phyloP scores from a whole-genome alignment of 2,888 invertebrate genomes.

The Ophonus ardosiacus region DNA sequence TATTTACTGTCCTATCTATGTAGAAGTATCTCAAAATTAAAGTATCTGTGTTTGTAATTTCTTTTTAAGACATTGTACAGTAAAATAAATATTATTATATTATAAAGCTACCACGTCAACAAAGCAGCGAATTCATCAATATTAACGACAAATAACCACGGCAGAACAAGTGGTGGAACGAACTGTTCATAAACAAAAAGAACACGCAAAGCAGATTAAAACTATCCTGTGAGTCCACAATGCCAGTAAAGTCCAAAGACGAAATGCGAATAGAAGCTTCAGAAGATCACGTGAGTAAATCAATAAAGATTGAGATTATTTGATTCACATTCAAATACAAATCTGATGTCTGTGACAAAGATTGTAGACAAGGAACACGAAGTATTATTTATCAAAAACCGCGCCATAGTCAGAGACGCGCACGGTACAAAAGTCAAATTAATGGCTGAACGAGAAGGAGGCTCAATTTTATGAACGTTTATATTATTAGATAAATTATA shows the following conservation, averaged over 20 bases:
- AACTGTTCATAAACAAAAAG: slow-evolving; percentile 5
- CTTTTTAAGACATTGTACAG: too few species aligned
- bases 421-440: slow-evolving; percentile 37
- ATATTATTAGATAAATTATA: too few species aligned
- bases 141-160: slow-evolving; percentile 12
- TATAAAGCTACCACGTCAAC: too few species aligned
- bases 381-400: slow-evolving; percentile 19
- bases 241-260: slow-evolving; percentile 24
- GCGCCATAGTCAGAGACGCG: slow-evolving; percentile 6
- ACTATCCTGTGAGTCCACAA: slow-evolving; percentile 25
- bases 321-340: slow-evolving; percentile 20
- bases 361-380: slow-evolving; percentile 38
- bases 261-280: slow-evolving; percentile 36
- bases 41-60: too few species aligned
- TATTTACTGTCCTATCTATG: too few species aligned
- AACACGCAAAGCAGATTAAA: slow-evolving; percentile 8
- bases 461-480: too few species aligned
- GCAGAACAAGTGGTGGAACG: slow-evolving; percentile 17
- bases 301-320: slow-evolving; percentile 12
- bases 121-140: slow-evolving; percentile 8
- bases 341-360: slow-evolving; percentile 33
- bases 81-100: too few species aligned
- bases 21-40: too few species aligned
- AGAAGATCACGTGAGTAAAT: slow-evolving; percentile 22
- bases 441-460: background rate